Evolutionary conservation across 1,140 invertebrate genomes (phyloP), one percentile per base, ranked within the genome.

Genomic region (Anadara kagoshimensis): DNA sequence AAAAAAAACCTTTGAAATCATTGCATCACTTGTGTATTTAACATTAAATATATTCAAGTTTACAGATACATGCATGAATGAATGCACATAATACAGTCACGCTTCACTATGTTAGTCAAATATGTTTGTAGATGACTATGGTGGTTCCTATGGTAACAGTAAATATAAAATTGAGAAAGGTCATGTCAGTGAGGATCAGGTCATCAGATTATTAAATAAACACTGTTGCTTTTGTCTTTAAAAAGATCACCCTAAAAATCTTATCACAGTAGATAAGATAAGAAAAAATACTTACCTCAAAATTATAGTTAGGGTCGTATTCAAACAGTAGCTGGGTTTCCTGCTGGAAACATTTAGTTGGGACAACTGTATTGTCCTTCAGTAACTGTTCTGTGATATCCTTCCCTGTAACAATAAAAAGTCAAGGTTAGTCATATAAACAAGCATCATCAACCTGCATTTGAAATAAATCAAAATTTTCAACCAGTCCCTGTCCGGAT

Each of bases 361-460:
- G 24, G 8, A n/a, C 22, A 2, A 63, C 24, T 12, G 45, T 53
- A 74, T 69, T 68, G 20, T 74, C 47, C 0, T 18, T 22, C 18
- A 74, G 26, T 24, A 74, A 24, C 10, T 49, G 44, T 22, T 43
- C 59, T 63, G 79, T 76, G 16, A 81, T 77, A 12, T 78, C 76
- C 16, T 53, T 67, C 11, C 76, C 76, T 80, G 26, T 14, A 53
- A 61, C 44, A 20, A 20, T 4, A 11, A n/a, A 59, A 59, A 5
- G 41, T n/a, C n/a, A n/a, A n/a, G n/a, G n/a, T n/a, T n/a, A n/a
- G 20, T 45, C 29, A 26, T 41, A 51, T 20, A 14, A n/a, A 47
- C 47, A 24, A 16, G 43, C 14, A 18, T 20, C 43, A 58, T 24
- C 26, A 10, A 0, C 4, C 36, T 14, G 16, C 7, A n/a, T 66